These are phyloP conservation scores for Lasioglossum albipes DNA, from an alignment of 1,140 invertebrate genomes.

Conservation along the genomic window DNA sequence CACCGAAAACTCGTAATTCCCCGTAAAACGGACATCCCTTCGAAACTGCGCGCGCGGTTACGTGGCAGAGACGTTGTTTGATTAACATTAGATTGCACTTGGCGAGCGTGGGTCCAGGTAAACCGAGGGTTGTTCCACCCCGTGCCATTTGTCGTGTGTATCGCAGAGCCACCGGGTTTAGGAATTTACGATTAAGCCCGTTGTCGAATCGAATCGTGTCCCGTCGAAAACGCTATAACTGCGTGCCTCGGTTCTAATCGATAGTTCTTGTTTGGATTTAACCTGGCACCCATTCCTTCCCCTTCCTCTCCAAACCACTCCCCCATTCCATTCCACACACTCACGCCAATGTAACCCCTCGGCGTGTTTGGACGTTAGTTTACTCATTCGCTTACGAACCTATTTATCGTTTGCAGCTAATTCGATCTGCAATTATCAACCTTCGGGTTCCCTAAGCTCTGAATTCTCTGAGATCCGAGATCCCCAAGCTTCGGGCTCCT, in stretches of 20 bases:
- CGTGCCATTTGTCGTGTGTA: background rate
- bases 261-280: conserved; percentile 11
- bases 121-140: background rate
- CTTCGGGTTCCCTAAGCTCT: no score
- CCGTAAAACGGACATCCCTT: background rate
- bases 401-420: background rate
- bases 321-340: no score
- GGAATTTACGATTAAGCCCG: conserved; percentile 11
- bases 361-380: background rate
- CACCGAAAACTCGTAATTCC: background rate
- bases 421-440: background rate
- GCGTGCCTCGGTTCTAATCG: background rate
- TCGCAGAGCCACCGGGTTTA: background rate
- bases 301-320: no score
- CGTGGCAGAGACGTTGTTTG: background rate
- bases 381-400: background rate
- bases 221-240: conserved; percentile 5
- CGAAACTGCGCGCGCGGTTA: background rate
- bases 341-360: no score
- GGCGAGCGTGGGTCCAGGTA: background rate
- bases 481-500: no score
- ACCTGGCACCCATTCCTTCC: background rate
- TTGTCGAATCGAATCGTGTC: background rate
- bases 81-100: background rate
- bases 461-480: no score